Percentiles rank a stretch among this genome's conserved stretches.
Conservation (phyloP, 2,797 vertebrate species). For the Pyrocephalus nanus region DNA sequence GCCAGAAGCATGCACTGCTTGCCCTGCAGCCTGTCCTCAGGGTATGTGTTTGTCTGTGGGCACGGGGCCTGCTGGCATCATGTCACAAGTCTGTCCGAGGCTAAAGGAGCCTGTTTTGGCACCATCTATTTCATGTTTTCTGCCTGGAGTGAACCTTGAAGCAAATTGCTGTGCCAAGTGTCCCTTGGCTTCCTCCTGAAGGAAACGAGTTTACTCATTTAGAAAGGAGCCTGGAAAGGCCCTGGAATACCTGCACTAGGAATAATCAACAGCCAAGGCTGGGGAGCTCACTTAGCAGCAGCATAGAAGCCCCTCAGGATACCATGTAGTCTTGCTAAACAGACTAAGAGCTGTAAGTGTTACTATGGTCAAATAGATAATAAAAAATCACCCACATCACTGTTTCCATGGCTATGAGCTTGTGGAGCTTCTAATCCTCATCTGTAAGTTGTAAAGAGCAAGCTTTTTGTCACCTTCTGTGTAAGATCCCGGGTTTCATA, state of each 20-base stretch:
- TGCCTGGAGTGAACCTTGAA: not conserved
- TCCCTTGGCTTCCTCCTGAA: not conserved
- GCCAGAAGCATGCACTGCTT: not conserved
- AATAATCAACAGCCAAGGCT: not conserved
- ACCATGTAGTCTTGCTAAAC: not conserved
- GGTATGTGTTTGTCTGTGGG: not conserved
- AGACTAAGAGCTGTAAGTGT: not conserved
- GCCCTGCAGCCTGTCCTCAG: slow-evolving; percentile 5
- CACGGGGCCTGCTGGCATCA: not conserved
- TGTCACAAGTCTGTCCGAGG: not conserved
- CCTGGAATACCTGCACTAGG: not conserved
- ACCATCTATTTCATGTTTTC: not conserved
- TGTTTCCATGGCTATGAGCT: not conserved
- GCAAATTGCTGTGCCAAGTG: not conserved
- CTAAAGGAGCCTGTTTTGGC: not conserved
- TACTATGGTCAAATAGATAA: not conserved
- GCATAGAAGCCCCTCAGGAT: not conserved
- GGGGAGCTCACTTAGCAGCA: not conserved
- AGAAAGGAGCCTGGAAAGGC: not conserved
- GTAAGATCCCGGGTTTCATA: not conserved
- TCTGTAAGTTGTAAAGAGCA: not conserved
- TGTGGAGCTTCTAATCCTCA: not conserved
- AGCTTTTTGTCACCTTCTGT: not conserved
- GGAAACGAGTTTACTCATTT: not conserved
- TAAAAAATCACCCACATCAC: not conserved